Conservation (phyloP, 2,888 invertebrate species). For the Pristionchus japonicus region DNA sequence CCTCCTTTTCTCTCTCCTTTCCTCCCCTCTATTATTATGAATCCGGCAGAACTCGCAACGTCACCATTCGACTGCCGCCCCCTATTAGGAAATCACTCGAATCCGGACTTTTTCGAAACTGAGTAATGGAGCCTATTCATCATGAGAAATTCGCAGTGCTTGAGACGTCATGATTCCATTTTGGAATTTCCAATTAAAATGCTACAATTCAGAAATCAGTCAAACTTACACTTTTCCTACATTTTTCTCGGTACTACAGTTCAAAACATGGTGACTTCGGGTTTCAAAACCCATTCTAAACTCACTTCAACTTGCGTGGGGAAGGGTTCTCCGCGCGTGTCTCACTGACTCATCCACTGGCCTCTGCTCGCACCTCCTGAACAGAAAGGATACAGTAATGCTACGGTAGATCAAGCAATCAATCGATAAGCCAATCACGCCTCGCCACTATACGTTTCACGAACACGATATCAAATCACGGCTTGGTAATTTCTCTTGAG, state of each 20-base stretch:
- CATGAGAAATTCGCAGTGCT: neutral
- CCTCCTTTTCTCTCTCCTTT: neutral
- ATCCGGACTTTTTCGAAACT: neutral
- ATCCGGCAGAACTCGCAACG: too few relatives aligned
- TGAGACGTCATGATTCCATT: neutral
- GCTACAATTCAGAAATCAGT: too few relatives aligned
- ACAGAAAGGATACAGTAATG: neutral
- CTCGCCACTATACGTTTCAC: neutral
- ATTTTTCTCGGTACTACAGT: too few relatives aligned
- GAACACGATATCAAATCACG: neutral
- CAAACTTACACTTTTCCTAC: neutral
- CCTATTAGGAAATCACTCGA: neutral
- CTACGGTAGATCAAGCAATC: neutral
- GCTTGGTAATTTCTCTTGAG: neutral
- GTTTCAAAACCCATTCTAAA: too few relatives aligned
- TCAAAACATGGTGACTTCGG: too few relatives aligned
- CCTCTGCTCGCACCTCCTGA: neutral
- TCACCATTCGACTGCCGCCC: neutral
- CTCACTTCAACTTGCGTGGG: neutral
- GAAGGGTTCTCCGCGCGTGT: neutral
- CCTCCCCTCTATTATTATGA: neutral
- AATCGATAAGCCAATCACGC: neutral
- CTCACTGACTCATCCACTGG: constrained; percentile 8
- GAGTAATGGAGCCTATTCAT: neutral
- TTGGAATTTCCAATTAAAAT: too few relatives aligned